A percentile compares a stretch with the other conserved stretches of the same genome.
These are phyloP conservation scores for Hyperopisus bebe DNA, from an alignment of 2,113 vertebrate species.

Conservation along the genomic window DNA sequence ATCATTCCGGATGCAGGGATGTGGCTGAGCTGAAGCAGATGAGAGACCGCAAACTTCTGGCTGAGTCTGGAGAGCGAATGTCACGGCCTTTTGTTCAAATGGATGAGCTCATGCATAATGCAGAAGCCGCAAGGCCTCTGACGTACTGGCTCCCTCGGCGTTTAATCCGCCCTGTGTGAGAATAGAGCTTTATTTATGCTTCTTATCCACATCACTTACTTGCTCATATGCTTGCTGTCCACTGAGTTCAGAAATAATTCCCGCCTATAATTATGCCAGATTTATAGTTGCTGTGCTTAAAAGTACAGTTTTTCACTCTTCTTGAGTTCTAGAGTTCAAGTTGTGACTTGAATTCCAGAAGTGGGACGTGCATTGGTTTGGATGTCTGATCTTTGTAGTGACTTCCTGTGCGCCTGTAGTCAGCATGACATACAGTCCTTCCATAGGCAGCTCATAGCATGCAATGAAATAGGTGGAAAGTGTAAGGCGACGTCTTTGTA, in stretches of 20 bases:
- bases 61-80: background rate
- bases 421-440: background rate
- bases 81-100: background rate
- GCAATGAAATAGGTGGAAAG: background rate
- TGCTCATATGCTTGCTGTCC: background rate
- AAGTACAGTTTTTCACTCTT: background rate
- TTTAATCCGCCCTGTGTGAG: background rate
- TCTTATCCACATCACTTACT: background rate
- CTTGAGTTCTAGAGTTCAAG: background rate
- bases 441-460: background rate
- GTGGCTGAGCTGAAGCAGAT: background rate
- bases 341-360: background rate
- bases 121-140: background rate
- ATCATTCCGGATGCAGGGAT: background rate
- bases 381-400: background rate
- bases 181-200: background rate
- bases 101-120: constrained; percentile 1
- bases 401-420: background rate
- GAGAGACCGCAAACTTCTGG: background rate
- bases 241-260: background rate
- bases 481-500: background rate
- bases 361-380: background rate
- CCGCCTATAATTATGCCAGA: background rate
- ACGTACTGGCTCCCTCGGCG: background rate
- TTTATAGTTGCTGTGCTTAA: background rate